Conservation (phyloP, 1,140 invertebrate species). For the Dufourea novaeangliae region DNA sequence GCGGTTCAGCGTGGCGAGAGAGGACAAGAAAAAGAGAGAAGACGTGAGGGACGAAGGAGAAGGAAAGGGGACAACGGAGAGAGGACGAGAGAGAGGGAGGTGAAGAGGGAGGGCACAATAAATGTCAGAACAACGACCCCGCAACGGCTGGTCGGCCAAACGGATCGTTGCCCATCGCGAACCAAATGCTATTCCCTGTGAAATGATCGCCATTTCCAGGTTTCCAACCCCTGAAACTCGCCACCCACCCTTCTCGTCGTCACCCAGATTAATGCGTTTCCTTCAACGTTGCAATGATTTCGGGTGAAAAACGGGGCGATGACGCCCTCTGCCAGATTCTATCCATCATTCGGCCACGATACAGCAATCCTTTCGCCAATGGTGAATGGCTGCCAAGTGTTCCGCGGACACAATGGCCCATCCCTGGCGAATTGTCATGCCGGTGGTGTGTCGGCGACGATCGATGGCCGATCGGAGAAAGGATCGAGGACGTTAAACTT, state of each 20-base stretch:
- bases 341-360: not conserved
- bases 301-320: not conserved
- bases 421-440: conserved; percentile 36
- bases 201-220: conserved; percentile 1
- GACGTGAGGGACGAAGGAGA: conserved; percentile 23
- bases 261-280: not conserved
- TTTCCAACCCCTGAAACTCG: not conserved
- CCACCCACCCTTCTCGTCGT: no score
- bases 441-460: conserved; percentile 14
- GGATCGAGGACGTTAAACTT: conserved; percentile 45
- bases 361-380: not conserved
- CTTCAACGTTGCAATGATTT: not conserved
- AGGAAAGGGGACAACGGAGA: conserved; percentile 25
- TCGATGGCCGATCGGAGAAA: conserved; percentile 36
- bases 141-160: conserved; percentile 41
- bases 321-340: not conserved
- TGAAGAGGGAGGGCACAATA: conserved; percentile 48
- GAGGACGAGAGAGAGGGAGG: conserved; percentile 13
- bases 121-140: conserved; percentile 66
- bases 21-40: conserved; percentile 40
- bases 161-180: conserved; percentile 35
- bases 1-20: conserved; percentile 38
- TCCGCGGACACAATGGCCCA: conserved; percentile 28
- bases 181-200: conserved; percentile 34
- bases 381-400: not conserved